Base-by-base conservation (phyloP, 2,113 vertebrate genomes). In the Passer montanus region DNA sequence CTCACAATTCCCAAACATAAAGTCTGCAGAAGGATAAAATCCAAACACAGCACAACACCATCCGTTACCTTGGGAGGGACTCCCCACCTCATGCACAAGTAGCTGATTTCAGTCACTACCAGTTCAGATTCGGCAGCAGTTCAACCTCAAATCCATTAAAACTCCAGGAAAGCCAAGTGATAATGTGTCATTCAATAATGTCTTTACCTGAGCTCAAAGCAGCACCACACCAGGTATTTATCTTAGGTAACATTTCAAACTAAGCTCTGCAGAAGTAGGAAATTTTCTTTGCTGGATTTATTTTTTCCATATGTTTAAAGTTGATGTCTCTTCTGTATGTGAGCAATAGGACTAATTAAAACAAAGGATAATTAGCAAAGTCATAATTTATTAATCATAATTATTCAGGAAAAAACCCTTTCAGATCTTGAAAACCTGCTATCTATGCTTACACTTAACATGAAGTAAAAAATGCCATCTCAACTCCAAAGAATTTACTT, bases 111-210 rank as follows among this genome's bases (percentile, higher is more conserved):
- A 91, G 49, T 33, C 47, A 15, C 59, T 2, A 16, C n/a, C 87
- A 67, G 75, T 2, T 28, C 7, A n/a, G 49, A 50, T n/a, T 55
- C 76, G 75, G 14, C 74, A 92, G 55, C 63, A 81, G 24, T 6
- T 79, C 82, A 43, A 35, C 39, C 63, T 63, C 63, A 47, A 60
- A 86, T 6, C 72, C 55, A 30, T 16, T 27, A 37, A 50, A 74
- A 39, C 14, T 9, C 46, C 52, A 77, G 43, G n/a, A 62, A 56
- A 84, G 53, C 52, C 17, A 2, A 2, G 20, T 37, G 47, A 20
- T 28, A 47, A 33, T 0, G 0, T 1, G 2, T 16, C 55, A 33
- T 22, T 35, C 59, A 74, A 39, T 0, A 7, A 7, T 11, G 26
- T 26, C 50, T 73, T 66, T 37, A 90, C 30, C 78, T n/a, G 20